phyloP scores from a whole-genome alignment of 2,797 vertebrate species.

The Hydrocynus forskahlii region DNA sequence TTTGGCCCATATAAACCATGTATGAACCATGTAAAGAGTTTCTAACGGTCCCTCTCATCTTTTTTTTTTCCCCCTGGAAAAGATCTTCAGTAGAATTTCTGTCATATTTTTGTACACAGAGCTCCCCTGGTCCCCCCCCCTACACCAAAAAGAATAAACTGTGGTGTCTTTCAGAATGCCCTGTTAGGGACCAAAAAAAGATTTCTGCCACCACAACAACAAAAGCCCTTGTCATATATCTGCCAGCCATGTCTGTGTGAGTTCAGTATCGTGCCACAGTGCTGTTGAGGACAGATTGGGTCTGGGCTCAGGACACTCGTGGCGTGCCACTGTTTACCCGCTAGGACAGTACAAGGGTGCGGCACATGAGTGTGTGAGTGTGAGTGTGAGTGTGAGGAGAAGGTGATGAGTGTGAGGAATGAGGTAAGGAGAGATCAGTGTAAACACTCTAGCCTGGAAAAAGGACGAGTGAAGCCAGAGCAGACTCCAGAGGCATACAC shows the following conservation, averaged over 20 bases:
- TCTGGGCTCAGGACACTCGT: constrained; percentile 65
- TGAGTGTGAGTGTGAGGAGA: constrained; percentile 33
- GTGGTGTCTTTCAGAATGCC: constrained; percentile 22
- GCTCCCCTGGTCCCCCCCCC: constrained; percentile 5
- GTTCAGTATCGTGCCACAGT: constrained; percentile 61
- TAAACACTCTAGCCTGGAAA: constrained; percentile 35
- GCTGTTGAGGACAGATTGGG: constrained; percentile 57
- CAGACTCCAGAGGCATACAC: constrained; percentile 19
- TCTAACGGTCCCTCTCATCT: neutral
- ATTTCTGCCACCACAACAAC: constrained; percentile 38
- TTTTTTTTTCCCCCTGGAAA: constrained; percentile 11
- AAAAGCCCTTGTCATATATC: constrained; percentile 27
- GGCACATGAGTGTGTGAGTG: constrained; percentile 15
- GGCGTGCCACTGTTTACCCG: constrained; percentile 49
- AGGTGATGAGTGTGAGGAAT: constrained; percentile 53
- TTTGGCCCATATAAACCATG: constrained; percentile 15
- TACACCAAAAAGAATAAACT: constrained; percentile 34
- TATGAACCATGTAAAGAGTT: neutral
- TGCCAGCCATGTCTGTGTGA: constrained; percentile 22
- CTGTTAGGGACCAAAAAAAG: constrained; percentile 39
- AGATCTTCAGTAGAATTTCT: neutral
- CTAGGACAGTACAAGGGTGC: constrained; percentile 31
- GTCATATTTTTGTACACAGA: constrained; percentile 26
- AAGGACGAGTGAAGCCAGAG: constrained; percentile 17
- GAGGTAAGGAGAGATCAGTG: constrained; percentile 33